Percentiles rank a stretch among this genome's conserved stretches.
These are phyloP conservation scores for Callopanchax toddi DNA, from an alignment of 2,113 vertebrate genomes.

Conservation along the genomic window DNA sequence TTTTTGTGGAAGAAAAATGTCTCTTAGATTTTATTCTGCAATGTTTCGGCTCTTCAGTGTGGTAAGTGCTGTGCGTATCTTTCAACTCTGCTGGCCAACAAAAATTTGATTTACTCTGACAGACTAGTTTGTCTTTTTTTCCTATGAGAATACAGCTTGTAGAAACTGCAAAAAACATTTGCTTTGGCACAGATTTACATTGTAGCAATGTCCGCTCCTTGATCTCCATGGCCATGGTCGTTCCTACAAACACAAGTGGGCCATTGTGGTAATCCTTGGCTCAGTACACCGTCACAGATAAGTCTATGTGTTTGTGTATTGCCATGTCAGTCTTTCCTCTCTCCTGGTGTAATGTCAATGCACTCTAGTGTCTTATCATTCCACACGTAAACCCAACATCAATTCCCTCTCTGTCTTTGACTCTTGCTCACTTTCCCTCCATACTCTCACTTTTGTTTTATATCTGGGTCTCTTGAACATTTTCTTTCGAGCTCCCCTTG, in stretches of 20 bases:
- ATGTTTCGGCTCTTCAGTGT: conserved; percentile 63
- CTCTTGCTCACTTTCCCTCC: conserved; percentile 54
- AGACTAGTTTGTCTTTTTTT: conserved; percentile 71
- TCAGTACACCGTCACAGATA: conserved; percentile 72
- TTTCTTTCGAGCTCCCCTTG: conserved; percentile 93
- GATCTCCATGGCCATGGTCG: conserved; percentile 71
- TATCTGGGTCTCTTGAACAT: conserved; percentile 95
- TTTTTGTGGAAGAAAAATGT: conserved; percentile 69
- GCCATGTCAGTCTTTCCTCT: conserved; percentile 72
- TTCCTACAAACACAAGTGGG: conserved; percentile 77
- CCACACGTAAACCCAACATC: conserved; percentile 68
- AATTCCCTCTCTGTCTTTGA: conserved; percentile 72
- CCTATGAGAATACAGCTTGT: conserved; percentile 80
- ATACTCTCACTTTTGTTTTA: conserved; percentile 64
- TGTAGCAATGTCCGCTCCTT: conserved; percentile 76
- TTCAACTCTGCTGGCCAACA: conserved; percentile 74
- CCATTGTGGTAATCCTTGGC: conserved; percentile 78
- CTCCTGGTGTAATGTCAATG: conserved; percentile 76
- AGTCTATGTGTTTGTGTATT: conserved; percentile 78
- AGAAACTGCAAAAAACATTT: conserved; percentile 84
- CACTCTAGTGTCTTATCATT: conserved; percentile 74
- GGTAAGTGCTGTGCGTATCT: conserved; percentile 72
- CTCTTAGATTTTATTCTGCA: conserved; percentile 65
- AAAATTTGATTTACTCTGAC: conserved; percentile 75
- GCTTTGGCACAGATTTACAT: conserved; percentile 85